Percentiles rank a stretch among this genome's conserved stretches.
phyloP scores from a whole-genome alignment of 2,888 invertebrate genomes.

The Pyrocoelia pectoralis region DNA sequence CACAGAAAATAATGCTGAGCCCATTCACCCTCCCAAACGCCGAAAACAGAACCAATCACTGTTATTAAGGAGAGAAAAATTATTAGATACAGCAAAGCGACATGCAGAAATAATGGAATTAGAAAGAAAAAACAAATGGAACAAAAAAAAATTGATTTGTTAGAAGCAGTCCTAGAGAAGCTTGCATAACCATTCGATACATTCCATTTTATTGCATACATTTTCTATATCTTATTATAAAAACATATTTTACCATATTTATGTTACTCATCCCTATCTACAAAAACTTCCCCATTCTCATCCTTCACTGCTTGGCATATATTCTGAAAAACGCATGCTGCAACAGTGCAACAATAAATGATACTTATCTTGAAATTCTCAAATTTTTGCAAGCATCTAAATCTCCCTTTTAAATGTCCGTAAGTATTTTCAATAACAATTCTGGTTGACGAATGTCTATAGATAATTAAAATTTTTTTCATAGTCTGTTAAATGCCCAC shows the following conservation, averaged over 20 bases:
- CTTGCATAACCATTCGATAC: neutral
- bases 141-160: neutral
- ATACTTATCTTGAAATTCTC: slow-evolving; percentile 20
- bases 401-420: slow-evolving; percentile 37
- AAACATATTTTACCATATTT: no score
- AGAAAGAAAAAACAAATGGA: neutral
- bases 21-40: neutral
- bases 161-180: neutral
- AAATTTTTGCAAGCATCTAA: slow-evolving; percentile 14
- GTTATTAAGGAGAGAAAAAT: neutral
- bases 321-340: slow-evolving; percentile 34
- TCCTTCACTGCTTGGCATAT: slow-evolving; percentile 9
- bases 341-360: slow-evolving; percentile 23
- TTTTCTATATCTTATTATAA: neutral
- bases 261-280: neutral
- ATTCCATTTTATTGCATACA: neutral
- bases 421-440: slow-evolving; percentile 37
- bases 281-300: neutral
- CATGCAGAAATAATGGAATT: neutral
- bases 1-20: neutral
- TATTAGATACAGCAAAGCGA: neutral
- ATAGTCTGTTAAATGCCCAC: slow-evolving; percentile 7
- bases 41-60: neutral
- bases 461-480: slow-evolving; percentile 36
- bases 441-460: slow-evolving; percentile 25